Percentiles rank a stretch among this genome's conserved stretches.
Evolutionary conservation across 2,797 vertebrate genomes (phyloP).

Genomic region (Pseudochirops corinnae): DNA sequence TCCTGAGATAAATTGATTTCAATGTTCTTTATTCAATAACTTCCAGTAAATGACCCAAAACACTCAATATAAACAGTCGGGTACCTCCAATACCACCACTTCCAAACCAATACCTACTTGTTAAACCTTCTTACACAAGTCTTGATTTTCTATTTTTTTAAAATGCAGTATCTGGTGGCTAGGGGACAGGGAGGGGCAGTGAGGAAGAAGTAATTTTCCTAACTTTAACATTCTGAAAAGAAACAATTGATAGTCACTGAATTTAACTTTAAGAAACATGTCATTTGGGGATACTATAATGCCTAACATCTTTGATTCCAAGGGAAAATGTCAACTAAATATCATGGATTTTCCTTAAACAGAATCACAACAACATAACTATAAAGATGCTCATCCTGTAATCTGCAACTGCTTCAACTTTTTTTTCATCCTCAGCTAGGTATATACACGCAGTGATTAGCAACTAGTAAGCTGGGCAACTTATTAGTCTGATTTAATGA

Average conservation of each 20-base stretch:
- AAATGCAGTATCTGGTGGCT: not conserved
- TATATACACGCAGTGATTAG: not conserved
- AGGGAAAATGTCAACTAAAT: not conserved
- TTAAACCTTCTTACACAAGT: not conserved
- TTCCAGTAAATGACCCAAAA: not conserved
- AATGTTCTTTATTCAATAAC: not conserved
- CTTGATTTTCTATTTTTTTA: not conserved
- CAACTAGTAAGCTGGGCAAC: not conserved
- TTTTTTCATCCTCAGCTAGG: not conserved
- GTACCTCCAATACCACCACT: not conserved
- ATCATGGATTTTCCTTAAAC: not conserved
- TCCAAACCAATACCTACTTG: not conserved
- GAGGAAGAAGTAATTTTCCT: not conserved
- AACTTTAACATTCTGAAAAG: not conserved
- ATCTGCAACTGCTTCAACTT: not conserved
- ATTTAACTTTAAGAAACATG: not conserved
- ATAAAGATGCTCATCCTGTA: not conserved
- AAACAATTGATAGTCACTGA: not conserved
- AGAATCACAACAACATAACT: not conserved
- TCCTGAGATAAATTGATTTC: not conserved
- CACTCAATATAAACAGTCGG: not conserved
- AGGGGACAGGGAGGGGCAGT: accelerated
- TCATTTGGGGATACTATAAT: not conserved
- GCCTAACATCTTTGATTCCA: not conserved
- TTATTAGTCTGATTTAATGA: not conserved